A percentile compares a stretch with the other conserved stretches of the same genome.
These are phyloP conservation scores for Lagorchestes hirsutus DNA, from an alignment of 2,797 vertebrate genomes.

Conservation along the genomic window DNA sequence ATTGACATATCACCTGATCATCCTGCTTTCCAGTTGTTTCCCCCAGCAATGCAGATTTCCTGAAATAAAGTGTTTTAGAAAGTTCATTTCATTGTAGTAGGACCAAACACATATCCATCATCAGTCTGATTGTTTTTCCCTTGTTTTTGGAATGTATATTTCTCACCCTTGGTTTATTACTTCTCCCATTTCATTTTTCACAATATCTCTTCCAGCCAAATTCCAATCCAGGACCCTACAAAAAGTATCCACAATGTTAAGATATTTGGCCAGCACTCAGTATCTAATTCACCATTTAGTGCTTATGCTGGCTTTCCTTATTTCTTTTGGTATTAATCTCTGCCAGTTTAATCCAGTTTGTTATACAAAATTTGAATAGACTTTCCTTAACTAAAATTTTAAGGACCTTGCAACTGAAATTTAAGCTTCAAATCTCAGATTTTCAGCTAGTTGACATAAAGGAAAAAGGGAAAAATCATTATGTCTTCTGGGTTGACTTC, in stretches of 20 bases:
- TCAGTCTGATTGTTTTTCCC: slow-evolving; percentile 46
- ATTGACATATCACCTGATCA: slow-evolving; percentile 26
- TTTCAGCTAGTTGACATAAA: slow-evolving; percentile 53
- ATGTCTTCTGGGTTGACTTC: slow-evolving; percentile 22
- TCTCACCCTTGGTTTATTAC: slow-evolving; percentile 55
- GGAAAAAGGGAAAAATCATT: not conserved
- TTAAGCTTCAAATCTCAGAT: slow-evolving; percentile 27
- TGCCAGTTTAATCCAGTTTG: slow-evolving; percentile 17
- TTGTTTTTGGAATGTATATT: slow-evolving; percentile 46
- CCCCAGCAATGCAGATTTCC: slow-evolving; percentile 44
- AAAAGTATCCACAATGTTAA: not conserved
- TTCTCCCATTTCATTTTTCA: slow-evolving; percentile 56
- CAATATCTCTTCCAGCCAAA: slow-evolving; percentile 59
- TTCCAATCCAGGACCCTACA: slow-evolving; percentile 48
- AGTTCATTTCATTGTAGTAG: not conserved
- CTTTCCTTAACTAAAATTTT: slow-evolving; percentile 67
- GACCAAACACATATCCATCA: not conserved
- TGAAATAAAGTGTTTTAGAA: not conserved
- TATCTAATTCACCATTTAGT: slow-evolving; percentile 52
- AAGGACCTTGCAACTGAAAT: slow-evolving; percentile 33
- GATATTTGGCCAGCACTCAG: slow-evolving; percentile 58
- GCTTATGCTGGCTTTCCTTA: slow-evolving; percentile 36
- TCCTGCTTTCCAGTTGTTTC: slow-evolving; percentile 46
- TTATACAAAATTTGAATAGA: slow-evolving; percentile 52
- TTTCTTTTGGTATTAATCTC: slow-evolving; percentile 47